Conservation (phyloP, 2,888 invertebrate genomes). For the Ophonus ardosiacus region DNA sequence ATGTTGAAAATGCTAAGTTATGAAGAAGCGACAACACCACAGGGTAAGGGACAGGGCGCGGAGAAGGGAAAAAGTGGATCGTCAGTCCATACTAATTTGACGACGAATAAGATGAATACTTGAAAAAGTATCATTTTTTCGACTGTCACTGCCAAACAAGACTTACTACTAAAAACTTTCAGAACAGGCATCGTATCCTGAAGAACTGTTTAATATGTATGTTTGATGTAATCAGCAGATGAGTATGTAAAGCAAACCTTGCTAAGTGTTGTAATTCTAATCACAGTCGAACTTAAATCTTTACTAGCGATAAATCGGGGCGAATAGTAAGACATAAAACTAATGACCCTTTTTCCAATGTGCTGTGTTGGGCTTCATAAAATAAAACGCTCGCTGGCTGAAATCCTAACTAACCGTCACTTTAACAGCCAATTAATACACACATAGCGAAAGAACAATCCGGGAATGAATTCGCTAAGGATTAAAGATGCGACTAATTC, state of each 20-base stretch:
- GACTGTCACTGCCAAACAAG: too few relatives aligned
- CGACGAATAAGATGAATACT: too few relatives aligned
- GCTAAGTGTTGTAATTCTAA: neutral
- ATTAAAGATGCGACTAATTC: neutral
- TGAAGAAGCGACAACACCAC: too few relatives aligned
- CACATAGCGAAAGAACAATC: neutral
- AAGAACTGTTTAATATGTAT: neutral
- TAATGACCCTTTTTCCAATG: conserved; percentile 21
- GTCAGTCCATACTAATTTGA: too few relatives aligned
- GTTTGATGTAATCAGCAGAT: neutral
- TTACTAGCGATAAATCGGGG: conserved; percentile 1
- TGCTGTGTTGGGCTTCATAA: neutral
- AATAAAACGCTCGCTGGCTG: neutral
- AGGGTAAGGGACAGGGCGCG: too few relatives aligned
- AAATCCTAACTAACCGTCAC: neutral
- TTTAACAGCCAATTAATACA: neutral
- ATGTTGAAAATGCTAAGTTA: too few relatives aligned
- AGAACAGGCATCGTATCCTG: too few relatives aligned
- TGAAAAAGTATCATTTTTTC: too few relatives aligned
- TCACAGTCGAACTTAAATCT: neutral
- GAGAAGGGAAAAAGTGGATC: too few relatives aligned
- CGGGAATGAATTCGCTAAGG: neutral
- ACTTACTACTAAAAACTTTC: too few relatives aligned
- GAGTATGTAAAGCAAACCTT: neutral
- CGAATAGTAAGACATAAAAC: conserved; percentile 18